Evolutionary conservation across 2,113 vertebrate genomes (phyloP).

Genomic region (Labeo rohita): DNA sequence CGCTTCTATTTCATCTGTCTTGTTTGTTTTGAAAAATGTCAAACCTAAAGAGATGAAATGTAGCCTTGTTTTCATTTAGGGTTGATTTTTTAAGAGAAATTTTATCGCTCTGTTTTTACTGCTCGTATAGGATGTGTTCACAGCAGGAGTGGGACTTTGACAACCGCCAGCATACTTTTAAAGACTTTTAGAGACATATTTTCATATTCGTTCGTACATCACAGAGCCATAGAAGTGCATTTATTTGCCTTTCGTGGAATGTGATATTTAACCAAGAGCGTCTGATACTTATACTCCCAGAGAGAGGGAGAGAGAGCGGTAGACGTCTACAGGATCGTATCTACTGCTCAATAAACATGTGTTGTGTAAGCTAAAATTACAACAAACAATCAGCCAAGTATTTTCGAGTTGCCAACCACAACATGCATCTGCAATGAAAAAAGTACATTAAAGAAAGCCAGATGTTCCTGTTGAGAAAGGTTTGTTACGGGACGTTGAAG

Average conservation of each 20-base stretch:
- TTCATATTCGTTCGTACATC: background rate
- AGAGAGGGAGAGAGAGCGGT: background rate
- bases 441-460: background rate
- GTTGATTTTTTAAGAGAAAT: background rate
- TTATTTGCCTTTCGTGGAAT: background rate
- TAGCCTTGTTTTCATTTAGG: conserved; percentile 11
- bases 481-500: conserved; percentile 2
- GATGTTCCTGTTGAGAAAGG: background rate
- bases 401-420: background rate
- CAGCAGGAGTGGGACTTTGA: conserved; percentile 13
- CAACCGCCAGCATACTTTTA: background rate
- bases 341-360: background rate
- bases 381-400: background rate
- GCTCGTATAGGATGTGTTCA: conserved; percentile 8
- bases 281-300: background rate
- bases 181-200: background rate
- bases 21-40: background rate
- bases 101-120: conserved; percentile 18
- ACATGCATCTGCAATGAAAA: background rate
- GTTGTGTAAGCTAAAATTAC: conserved; percentile 1
- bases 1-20: background rate
- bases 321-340: background rate
- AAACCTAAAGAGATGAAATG: background rate
- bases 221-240: background rate
- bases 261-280: background rate